phyloP scores from a whole-genome alignment of 2,797 vertebrate species.

The Taenioides sp. region DNA sequence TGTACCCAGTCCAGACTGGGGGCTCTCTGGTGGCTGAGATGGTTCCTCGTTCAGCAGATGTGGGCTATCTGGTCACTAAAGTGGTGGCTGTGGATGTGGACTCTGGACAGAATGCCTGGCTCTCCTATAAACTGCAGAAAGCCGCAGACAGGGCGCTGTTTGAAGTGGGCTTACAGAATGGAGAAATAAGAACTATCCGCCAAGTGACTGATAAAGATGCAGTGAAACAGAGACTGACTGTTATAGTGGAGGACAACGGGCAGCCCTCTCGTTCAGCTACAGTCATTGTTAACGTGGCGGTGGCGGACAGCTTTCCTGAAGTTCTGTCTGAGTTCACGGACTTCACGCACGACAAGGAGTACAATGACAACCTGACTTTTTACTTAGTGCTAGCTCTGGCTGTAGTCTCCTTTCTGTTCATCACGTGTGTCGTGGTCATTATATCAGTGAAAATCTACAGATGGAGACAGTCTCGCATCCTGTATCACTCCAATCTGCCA shows the following conservation, averaged over 20 bases:
- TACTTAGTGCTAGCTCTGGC: conserved; percentile 67
- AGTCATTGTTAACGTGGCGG: conserved; percentile 68
- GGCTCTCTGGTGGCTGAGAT: conserved; percentile 65
- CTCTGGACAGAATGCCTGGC: conserved; percentile 78
- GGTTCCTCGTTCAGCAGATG: conserved; percentile 68
- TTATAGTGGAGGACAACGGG: conserved; percentile 70
- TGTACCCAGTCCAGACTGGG: conserved; percentile 56
- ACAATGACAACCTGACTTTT: conserved; percentile 63
- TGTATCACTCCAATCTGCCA: conserved; percentile 38
- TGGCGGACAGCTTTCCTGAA: conserved; percentile 73
- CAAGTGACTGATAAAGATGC: conserved; percentile 65
- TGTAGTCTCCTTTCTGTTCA: conserved; percentile 64
- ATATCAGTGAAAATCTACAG: conserved; percentile 58
- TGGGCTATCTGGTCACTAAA: conserved; percentile 69
- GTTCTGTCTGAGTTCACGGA: conserved; percentile 54
- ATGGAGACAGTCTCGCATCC: conserved; percentile 58
- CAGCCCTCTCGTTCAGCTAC: conserved; percentile 71
- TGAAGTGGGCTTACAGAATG: conserved; percentile 74
- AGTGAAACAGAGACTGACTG: conserved; percentile 48
- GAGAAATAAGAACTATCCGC: conserved; percentile 70
- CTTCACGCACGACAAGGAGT: conserved; percentile 62
- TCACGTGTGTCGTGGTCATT: conserved; percentile 55
- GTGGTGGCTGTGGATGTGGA: conserved; percentile 79
- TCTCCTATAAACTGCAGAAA: conserved; percentile 77
- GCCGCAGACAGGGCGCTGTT: conserved; percentile 75